Conservation (phyloP, 2,888 invertebrate species). For the Hirudinaria manillensis region DNA sequence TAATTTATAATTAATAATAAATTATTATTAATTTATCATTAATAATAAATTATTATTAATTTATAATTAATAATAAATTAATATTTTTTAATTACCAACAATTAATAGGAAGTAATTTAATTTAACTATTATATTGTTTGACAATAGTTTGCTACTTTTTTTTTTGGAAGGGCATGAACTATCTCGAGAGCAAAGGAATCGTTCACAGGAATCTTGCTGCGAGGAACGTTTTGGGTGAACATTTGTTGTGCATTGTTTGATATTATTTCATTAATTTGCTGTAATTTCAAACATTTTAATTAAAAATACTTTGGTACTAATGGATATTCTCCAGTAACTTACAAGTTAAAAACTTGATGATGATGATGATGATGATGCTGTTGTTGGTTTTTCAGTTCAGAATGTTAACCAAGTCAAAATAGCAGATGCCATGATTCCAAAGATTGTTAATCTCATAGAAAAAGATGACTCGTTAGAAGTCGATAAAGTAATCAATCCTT, state of each 20-base stretch:
- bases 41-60: too few species aligned
- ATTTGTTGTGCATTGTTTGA: neutral
- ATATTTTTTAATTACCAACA: too few species aligned
- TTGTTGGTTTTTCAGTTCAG: constrained; percentile 7
- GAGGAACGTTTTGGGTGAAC: constrained; percentile 27
- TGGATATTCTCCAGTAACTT: too few species aligned
- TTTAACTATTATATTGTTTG: neutral
- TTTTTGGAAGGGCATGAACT: constrained; percentile 31
- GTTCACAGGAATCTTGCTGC: constrained; percentile 33
- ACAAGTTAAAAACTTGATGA: too few species aligned
- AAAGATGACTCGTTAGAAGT: neutral
- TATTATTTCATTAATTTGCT: too few species aligned
- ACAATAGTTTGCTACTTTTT: neutral
- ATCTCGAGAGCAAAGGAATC: constrained; percentile 27
- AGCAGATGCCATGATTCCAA: neutral
- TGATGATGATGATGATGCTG: too few species aligned
- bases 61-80: too few species aligned
- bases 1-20: too few species aligned
- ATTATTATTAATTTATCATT: too few species aligned
- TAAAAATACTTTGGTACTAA: too few species aligned
- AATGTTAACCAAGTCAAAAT: constrained; percentile 7
- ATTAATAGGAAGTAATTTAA: neutral
- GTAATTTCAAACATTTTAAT: too few species aligned
- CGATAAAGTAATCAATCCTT: neutral
- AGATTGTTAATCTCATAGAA: neutral